phyloP scores from a whole-genome alignment of 2,888 invertebrate species.

The Drosophila neonasuta region DNA sequence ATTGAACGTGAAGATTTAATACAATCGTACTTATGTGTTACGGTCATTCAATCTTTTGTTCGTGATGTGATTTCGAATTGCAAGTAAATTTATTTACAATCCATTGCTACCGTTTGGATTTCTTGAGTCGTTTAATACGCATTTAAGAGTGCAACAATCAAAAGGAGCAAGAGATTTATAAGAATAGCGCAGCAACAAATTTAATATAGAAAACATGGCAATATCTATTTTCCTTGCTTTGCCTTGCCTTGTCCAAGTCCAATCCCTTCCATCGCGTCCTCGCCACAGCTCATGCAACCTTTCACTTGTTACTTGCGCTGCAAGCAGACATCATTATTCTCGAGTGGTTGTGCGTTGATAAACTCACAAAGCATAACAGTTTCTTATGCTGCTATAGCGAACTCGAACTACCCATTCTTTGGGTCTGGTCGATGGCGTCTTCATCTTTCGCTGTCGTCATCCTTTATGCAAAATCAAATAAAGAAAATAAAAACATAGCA shows the following conservation, averaged over 20 bases:
- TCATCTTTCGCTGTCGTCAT: slow-evolving; percentile 56
- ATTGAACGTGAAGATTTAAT: not conserved
- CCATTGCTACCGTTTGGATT: slow-evolving; percentile 10
- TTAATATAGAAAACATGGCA: slow-evolving; percentile 54
- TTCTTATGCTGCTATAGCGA: slow-evolving; percentile 12
- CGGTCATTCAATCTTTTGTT: slow-evolving; percentile 1
- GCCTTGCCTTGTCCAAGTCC: slow-evolving; percentile 24
- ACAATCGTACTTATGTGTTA: not conserved
- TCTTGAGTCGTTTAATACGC: slow-evolving; percentile 20
- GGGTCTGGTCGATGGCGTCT: slow-evolving; percentile 16
- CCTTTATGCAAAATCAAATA: slow-evolving; percentile 70
- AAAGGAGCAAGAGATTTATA: not conserved
- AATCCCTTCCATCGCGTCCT: not conserved
- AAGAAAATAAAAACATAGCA: slow-evolving; percentile 60
- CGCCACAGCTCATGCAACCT: slow-evolving; percentile 14
- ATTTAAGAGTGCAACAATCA: slow-evolving; percentile 30
- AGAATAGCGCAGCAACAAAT: slow-evolving; percentile 44
- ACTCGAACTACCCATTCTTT: not conserved
- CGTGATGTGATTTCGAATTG: not conserved
- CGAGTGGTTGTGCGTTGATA: slow-evolving; percentile 69
- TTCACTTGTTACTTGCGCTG: slow-evolving; percentile 46
- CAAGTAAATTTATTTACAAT: slow-evolving; percentile 14
- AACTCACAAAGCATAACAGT: slow-evolving; percentile 66
- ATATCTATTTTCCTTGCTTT: slow-evolving; percentile 39
- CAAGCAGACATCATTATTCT: slow-evolving; percentile 71